phyloP scores from a whole-genome alignment of 2,113 vertebrate species.

The Hemichromis elongatus region DNA sequence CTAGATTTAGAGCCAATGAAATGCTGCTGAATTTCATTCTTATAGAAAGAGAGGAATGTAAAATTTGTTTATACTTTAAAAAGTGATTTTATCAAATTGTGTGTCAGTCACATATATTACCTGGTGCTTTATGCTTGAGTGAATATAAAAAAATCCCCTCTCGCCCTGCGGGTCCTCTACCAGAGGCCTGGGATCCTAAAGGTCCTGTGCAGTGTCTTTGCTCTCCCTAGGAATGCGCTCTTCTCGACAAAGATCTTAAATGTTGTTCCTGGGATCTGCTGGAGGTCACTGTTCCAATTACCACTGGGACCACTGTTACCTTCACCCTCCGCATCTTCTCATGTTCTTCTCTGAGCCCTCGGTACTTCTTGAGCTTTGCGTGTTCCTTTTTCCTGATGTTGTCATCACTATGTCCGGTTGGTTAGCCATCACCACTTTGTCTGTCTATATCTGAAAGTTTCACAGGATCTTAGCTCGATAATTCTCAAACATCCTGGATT shows the following conservation, averaged over 20 bases:
- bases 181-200: background rate
- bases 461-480: background rate
- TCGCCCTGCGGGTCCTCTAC: background rate
- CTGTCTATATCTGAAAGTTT: background rate
- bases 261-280: background rate
- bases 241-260: background rate
- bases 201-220: background rate
- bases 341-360: background rate
- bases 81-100: background rate
- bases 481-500: background rate
- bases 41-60: background rate
- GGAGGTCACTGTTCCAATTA: background rate
- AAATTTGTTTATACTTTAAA: background rate
- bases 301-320: background rate
- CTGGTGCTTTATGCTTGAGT: background rate
- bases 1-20: background rate
- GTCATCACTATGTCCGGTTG: background rate
- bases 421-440: background rate
- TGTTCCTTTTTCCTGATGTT: background rate
- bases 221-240: background rate
- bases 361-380: background rate
- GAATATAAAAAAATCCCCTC: background rate
- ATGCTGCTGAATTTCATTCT: background rate
- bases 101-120: background rate
- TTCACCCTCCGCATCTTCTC: background rate